Evolutionary conservation across 2,113 vertebrate species (phyloP).

Genomic region (Plestiodon gilberti): DNA sequence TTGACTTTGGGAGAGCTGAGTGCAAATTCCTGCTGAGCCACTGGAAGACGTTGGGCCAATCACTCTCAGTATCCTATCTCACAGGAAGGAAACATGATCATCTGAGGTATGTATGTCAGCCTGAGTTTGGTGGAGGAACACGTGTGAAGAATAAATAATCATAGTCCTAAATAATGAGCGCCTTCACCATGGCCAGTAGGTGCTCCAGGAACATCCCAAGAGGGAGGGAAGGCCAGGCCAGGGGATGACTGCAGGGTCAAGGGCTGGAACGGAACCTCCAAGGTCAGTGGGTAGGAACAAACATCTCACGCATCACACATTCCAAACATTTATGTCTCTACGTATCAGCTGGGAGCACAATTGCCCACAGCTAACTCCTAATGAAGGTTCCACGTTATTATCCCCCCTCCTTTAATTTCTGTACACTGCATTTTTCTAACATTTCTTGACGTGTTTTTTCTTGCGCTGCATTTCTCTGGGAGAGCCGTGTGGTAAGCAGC

Average conservation of each 20-base stretch:
- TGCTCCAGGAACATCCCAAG: neutral
- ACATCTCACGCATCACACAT: neutral
- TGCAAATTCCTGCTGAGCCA: neutral
- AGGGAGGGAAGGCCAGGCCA: too few species aligned
- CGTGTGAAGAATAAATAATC: neutral
- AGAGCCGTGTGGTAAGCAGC: slow-evolving; percentile 1
- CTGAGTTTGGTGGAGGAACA: too few species aligned
- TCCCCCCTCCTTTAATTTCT: neutral
- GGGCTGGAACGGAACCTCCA: too few species aligned
- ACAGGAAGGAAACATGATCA: too few species aligned
- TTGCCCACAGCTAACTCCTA: neutral
- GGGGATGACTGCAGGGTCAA: neutral
- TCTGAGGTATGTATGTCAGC: too few species aligned
- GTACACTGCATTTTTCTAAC: slow-evolving; percentile 1
- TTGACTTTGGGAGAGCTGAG: neutral
- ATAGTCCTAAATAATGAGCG: too few species aligned
- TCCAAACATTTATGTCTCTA: neutral
- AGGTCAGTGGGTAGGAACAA: neutral
- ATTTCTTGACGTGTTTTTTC: slow-evolving; percentile 27
- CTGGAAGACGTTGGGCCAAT: too few species aligned
- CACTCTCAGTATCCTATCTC: too few species aligned
- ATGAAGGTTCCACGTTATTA: neutral
- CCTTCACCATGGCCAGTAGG: neutral
- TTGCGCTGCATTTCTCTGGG: neutral
- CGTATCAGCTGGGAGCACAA: neutral